phyloP scores from a whole-genome alignment of 2,113 vertebrate genomes.

The Microcebus tavaratra region DNA sequence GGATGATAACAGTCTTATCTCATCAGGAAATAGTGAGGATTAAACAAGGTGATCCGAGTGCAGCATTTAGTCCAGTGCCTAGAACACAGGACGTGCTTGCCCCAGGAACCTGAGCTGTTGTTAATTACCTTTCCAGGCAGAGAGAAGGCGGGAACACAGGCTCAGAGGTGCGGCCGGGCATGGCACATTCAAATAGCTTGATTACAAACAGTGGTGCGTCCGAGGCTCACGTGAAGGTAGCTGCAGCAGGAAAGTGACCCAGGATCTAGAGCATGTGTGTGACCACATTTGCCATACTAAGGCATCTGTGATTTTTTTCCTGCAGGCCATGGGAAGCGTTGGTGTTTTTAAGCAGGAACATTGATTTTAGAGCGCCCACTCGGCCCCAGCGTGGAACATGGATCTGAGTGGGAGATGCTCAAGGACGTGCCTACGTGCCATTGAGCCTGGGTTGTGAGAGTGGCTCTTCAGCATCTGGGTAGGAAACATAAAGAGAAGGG shows the following conservation, averaged over 20 bases:
- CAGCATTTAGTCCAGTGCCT: not conserved
- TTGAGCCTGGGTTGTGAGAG: not conserved
- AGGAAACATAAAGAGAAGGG: not conserved
- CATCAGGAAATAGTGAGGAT: not conserved
- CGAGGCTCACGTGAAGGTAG: accelerated
- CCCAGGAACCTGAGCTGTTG: not conserved
- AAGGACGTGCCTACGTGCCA: accelerated
- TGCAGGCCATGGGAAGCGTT: not conserved
- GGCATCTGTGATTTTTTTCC: not conserved
- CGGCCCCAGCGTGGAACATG: not conserved
- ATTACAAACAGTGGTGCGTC: too few relatives aligned
- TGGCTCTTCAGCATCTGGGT: not conserved
- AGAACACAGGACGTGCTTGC: not conserved
- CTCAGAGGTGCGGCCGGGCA: accelerated
- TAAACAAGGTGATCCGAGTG: not conserved
- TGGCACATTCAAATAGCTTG: not conserved
- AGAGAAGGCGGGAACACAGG: accelerated
- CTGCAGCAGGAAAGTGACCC: not conserved
- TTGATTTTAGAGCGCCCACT: not conserved
- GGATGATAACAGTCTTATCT: not conserved
- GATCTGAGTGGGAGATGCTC: not conserved
- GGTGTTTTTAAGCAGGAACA: not conserved
- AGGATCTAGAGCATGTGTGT: accelerated
- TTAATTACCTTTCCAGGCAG: not conserved
- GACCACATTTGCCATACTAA: accelerated